A percentile compares a stretch with the other conserved stretches of the same genome.
phyloP scores from a whole-genome alignment of 1,140 invertebrate species.

The Cylas formicarius region DNA sequence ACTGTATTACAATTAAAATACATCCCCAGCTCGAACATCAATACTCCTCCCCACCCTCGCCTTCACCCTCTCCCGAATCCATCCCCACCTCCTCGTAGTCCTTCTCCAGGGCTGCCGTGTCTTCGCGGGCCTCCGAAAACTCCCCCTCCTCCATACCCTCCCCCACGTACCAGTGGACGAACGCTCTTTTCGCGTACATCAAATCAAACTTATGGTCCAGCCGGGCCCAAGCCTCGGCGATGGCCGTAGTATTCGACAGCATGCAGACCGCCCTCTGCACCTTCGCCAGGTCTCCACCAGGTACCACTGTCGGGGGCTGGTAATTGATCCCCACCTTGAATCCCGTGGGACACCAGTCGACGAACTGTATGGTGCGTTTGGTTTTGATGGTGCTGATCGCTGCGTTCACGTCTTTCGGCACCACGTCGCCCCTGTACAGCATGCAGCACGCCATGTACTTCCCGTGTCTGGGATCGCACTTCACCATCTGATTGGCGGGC shows the following conservation, averaged over 20 bases:
- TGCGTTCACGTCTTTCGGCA: constrained; percentile 81
- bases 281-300: constrained; percentile 71
- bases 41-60: constrained; percentile 63
- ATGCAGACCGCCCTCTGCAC: constrained; percentile 79
- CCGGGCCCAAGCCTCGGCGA: constrained; percentile 77
- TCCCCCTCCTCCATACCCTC: constrained; percentile 83
- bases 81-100: constrained; percentile 72
- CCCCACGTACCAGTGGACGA: constrained; percentile 79
- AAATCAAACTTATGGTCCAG: constrained; percentile 77
- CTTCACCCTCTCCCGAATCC: constrained; percentile 48
- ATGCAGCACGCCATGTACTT: constrained; percentile 87
- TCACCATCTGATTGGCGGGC: constrained; percentile 88
- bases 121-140: constrained; percentile 79
- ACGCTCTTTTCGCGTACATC: constrained; percentile 77
- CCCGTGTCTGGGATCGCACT: constrained; percentile 80
- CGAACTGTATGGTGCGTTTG: constrained; percentile 74
- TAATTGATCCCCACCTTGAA: constrained; percentile 72
- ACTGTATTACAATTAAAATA: too few species aligned
- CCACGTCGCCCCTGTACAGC: constrained; percentile 48
- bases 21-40: too few species aligned
- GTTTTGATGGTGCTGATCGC: constrained; percentile 85
- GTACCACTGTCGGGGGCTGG: constrained; percentile 75
- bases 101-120: constrained; percentile 75
- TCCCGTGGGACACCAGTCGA: constrained; percentile 74
- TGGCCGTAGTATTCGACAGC: constrained; percentile 79